Percentiles rank a stretch among this genome's conserved stretches.
These are phyloP conservation scores for Distichodus sexfasciatus DNA, from an alignment of 2,797 vertebrate genomes.

Conservation along the genomic window DNA sequence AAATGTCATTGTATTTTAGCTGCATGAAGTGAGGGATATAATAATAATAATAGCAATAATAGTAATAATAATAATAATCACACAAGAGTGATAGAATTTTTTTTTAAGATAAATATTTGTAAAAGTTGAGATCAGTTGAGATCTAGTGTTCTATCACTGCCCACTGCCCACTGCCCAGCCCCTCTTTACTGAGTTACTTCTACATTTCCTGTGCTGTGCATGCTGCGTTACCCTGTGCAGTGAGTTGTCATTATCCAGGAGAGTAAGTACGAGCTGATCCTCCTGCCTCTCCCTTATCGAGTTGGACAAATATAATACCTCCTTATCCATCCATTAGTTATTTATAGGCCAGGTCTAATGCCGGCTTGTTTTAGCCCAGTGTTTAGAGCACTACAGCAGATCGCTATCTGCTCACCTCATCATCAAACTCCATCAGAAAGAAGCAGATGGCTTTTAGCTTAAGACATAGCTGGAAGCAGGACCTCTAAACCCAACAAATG, in stretches of 20 bases:
- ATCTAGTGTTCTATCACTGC: too few relatives aligned
- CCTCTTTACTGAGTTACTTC: constrained; percentile 30
- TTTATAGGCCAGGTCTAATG: constrained; percentile 71
- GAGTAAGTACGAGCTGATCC: constrained; percentile 78
- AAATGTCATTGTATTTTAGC: too few relatives aligned
- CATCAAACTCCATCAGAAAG: constrained; percentile 17
- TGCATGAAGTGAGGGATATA: too few relatives aligned
- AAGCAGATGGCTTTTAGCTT: neutral
- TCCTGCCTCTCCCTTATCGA: constrained; percentile 77
- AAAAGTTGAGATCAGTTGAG: too few relatives aligned
- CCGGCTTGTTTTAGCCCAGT: constrained; percentile 58
- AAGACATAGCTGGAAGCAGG: neutral
- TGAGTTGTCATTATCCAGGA: constrained; percentile 78
- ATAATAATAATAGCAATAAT: too few relatives aligned
- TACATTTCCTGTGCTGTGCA: constrained; percentile 29
- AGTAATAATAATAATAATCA: too few relatives aligned
- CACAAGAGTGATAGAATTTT: too few relatives aligned
- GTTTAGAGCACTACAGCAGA: constrained; percentile 37
- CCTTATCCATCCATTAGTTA: constrained; percentile 76
- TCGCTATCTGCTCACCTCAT: constrained; percentile 32
- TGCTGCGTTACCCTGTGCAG: constrained; percentile 71
- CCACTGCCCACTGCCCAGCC: constrained; percentile 14
- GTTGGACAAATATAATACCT: constrained; percentile 80
- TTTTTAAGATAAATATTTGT: too few relatives aligned
- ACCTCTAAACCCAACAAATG: too few relatives aligned